phyloP scores from a whole-genome alignment of 2,797 vertebrate species.

The Siniperca undulata region DNA sequence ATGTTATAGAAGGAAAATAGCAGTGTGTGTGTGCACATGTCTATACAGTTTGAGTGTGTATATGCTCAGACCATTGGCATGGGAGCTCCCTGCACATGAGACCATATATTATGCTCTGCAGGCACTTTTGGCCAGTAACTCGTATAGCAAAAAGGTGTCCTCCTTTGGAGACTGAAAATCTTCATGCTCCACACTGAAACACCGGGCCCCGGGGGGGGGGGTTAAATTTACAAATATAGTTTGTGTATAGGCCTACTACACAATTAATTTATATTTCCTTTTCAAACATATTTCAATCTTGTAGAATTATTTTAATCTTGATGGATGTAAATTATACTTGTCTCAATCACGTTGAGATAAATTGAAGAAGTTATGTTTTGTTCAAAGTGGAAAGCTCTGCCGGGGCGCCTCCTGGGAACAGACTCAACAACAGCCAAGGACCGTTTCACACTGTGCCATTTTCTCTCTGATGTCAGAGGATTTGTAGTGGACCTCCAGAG shows the following conservation, averaged over 20 bases:
- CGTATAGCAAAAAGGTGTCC: conserved; percentile 22
- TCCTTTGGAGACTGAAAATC: conserved; percentile 25
- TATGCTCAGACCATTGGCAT: neutral
- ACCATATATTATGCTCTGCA: neutral
- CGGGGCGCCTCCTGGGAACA: no score
- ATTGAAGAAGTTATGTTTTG: neutral
- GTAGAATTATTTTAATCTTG: neutral
- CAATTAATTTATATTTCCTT: neutral
- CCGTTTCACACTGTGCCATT: neutral
- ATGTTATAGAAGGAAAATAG: conserved; percentile 5
- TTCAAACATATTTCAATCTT: neutral
- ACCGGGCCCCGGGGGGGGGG: no score
- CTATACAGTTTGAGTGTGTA: neutral
- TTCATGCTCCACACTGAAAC: conserved; percentile 11
- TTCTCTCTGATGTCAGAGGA: no score
- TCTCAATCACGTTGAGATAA: neutral
- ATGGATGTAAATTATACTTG: neutral
- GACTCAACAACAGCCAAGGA: no score
- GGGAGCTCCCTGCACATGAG: neutral
- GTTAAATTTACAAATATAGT: neutral
- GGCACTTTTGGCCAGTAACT: conserved; percentile 62
- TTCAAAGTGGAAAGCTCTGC: no score
- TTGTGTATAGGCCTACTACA: neutral
- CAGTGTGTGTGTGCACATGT: neutral
- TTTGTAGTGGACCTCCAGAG: no score